These are phyloP conservation scores for Corvus cornix DNA, from an alignment of 2,113 vertebrate species.

Conservation along the genomic window DNA sequence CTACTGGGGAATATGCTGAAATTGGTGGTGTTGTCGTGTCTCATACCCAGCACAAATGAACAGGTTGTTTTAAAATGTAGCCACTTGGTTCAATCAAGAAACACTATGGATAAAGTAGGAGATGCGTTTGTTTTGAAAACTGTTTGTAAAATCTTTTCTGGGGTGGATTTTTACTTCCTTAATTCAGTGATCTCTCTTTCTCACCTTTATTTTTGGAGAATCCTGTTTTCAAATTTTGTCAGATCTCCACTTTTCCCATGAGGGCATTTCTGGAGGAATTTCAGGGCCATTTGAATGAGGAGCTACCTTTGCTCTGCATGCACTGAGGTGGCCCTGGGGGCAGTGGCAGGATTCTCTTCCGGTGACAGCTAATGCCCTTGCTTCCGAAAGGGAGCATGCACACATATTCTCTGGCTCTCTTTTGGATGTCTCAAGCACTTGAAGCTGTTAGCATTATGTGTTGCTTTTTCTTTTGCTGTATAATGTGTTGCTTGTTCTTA, in stretches of 20 bases:
- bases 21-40: background rate
- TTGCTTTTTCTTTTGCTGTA: background rate
- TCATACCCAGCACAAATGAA: background rate
- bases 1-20: background rate
- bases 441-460: background rate
- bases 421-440: background rate
- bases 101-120: background rate
- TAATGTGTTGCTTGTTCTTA: background rate
- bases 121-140: background rate
- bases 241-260: accelerated
- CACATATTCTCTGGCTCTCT: background rate
- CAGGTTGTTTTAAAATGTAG: background rate
- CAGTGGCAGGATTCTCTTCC: background rate
- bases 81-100: background rate
- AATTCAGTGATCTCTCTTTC: background rate
- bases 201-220: background rate
- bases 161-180: background rate
- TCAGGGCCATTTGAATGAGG: background rate
- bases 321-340: accelerated
- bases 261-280: background rate
- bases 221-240: background rate
- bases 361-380: background rate
- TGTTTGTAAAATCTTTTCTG: background rate
- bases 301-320: accelerated
- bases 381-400: background rate